Evolutionary conservation across 1,140 invertebrate species (phyloP), one percentile per base, ranked within the genome.

Genomic region (Spodoptera frugiperda): DNA sequence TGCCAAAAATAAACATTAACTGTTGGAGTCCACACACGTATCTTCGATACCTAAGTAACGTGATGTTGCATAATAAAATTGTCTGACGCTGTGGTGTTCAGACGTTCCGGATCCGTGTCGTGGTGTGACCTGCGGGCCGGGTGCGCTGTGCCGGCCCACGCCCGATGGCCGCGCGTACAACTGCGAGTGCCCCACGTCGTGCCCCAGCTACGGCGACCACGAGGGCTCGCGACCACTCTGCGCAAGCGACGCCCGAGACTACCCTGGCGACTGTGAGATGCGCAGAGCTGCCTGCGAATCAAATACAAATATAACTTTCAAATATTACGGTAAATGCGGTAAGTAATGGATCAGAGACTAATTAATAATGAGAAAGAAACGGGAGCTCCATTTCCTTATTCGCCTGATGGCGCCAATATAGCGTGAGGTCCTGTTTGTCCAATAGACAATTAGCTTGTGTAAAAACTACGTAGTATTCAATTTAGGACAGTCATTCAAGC

Each of bases 261-360:
- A 98, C 87, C 95, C 95, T 11, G 97, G 97, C 85, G 95, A 96
- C 63, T 99, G 98, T 94, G 97, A 98, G 85, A 95, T 99, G 89
- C 96, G 96, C 78, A 95, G 95, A 78, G 95, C 96, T n/a, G 96
- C 97, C 0, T 99, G 98, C 92, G 94, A 95, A 19, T 92, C 95
- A 14, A 96, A 96, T 78, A 95, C 94, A 65, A 97, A 97, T 89
- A 97, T 99, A 84, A 96, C 96, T n/a, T 96, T 98, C 84, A 98
- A 97, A 88, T 98, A 97, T 92, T 95, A 95, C 74, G 98, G 98
- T 54, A 97, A 97, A 95, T 99, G 98, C 93, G 98, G 98, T 99
- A 92, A 96, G 97, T 96, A 80, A 77, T 78, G 25, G 15, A 30
- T 57, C 1, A 14, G 55, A n/a, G 25, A 57, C 25, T 30, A 25